phyloP scores from a whole-genome alignment of 2,797 vertebrate genomes.

The Syngnathus acus region DNA sequence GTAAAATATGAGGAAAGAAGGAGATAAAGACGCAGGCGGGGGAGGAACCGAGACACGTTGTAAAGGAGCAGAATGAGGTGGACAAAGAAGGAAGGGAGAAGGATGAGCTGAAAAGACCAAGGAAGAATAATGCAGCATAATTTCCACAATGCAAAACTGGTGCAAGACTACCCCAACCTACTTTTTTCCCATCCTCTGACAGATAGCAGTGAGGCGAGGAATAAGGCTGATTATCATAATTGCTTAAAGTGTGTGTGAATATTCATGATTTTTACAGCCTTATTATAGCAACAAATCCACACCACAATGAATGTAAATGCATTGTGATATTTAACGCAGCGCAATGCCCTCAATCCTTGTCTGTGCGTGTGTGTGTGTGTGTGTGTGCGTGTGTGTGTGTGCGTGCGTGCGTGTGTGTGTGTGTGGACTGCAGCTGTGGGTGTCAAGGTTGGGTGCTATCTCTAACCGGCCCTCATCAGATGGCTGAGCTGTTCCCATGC shows the following conservation, averaged over 20 bases:
- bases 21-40: conserved; percentile 29
- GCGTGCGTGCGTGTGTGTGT: conserved; percentile 8
- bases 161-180: conserved; percentile 52
- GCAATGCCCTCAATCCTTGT: conserved; percentile 49
- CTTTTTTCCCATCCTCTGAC: conserved; percentile 60
- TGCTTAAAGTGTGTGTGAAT: conserved; percentile 72
- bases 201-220: conserved; percentile 53
- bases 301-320: conserved; percentile 64
- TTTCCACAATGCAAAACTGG: conserved; percentile 49
- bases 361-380: conserved; percentile 11
- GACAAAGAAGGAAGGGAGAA: conserved; percentile 28
- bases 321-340: conserved; percentile 61
- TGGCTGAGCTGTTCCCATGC: conserved; percentile 51
- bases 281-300: conserved; percentile 70
- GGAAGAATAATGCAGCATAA: conserved; percentile 38
- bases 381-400: conserved; percentile 14
- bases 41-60: conserved; percentile 30
- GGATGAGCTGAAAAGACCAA: conserved; percentile 21
- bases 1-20: conserved; percentile 41
- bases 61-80: conserved; percentile 24
- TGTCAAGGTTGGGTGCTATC: conserved; percentile 63
- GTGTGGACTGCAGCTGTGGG: conserved; percentile 53
- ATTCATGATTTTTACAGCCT: conserved; percentile 65
- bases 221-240: conserved; percentile 71
- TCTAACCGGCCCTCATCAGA: conserved; percentile 55